These are phyloP conservation scores for Syngnathus acus DNA, from an alignment of 2,797 vertebrate genomes.

Conservation along the genomic window DNA sequence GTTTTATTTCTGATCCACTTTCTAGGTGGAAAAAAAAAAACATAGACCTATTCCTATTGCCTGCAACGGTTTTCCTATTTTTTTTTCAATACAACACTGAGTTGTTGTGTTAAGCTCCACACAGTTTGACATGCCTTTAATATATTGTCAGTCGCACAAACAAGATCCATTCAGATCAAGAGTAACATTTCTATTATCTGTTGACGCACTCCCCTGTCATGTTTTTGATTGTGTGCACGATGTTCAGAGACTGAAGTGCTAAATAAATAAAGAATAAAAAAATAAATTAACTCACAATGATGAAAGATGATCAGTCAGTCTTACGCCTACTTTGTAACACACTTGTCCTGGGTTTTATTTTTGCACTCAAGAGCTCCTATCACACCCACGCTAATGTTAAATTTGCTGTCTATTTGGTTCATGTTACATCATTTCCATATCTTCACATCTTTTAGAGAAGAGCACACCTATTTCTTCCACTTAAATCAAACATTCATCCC, in stretches of 20 bases:
- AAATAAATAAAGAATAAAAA: background rate
- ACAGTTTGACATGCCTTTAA: background rate
- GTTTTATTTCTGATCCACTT: too few species aligned
- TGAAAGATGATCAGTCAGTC: slow-evolving; percentile 1
- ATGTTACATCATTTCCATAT: background rate
- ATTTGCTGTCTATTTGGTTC: background rate
- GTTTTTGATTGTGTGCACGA: background rate
- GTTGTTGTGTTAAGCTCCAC: background rate
- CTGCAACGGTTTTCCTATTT: too few species aligned
- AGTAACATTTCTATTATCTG: background rate
- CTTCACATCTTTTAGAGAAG: background rate
- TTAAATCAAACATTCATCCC: slow-evolving; percentile 1
- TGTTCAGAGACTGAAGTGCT: background rate
- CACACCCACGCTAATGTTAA: background rate
- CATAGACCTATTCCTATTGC: too few species aligned
- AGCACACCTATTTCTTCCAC: background rate
- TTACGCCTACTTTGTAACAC: background rate
- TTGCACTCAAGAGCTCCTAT: background rate
- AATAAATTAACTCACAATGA: background rate
- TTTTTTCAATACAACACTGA: background rate
- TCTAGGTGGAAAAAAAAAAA: too few species aligned
- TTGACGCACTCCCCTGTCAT: background rate
- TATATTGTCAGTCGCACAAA: background rate
- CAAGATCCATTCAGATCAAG: background rate
- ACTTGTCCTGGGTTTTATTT: background rate